phyloP scores from a whole-genome alignment of 2,113 vertebrate genomes.

The Octodon degus region DNA sequence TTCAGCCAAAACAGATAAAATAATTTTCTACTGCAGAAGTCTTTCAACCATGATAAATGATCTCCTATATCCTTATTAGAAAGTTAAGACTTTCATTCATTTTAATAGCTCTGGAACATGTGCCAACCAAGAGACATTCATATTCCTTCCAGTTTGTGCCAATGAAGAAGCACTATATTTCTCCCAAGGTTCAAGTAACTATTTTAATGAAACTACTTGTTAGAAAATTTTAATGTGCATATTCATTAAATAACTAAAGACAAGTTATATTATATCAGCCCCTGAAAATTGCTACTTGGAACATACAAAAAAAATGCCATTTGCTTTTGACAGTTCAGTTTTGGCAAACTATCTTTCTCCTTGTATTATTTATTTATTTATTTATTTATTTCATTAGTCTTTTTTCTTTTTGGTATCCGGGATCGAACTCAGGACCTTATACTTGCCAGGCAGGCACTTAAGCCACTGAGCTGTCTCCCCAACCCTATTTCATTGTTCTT shows the following conservation, averaged over 20 bases:
- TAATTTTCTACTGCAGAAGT: background rate
- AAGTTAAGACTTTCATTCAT: slow-evolving; percentile 1
- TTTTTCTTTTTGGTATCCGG: too few species aligned
- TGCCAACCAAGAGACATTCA: slow-evolving; percentile 10
- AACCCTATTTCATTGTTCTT: background rate
- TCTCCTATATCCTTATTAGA: background rate
- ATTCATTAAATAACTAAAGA: slow-evolving; percentile 26
- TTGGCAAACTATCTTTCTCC: slow-evolving; percentile 1
- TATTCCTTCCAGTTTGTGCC: slow-evolving; percentile 6
- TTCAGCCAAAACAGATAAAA: slow-evolving; percentile 33
- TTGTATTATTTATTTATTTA: background rate
- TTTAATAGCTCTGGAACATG: slow-evolving; percentile 39
- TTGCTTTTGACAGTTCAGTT: slow-evolving; percentile 39
- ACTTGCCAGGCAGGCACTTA: too few species aligned
- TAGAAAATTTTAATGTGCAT: background rate
- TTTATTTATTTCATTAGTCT: background rate
- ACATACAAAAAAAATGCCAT: background rate
- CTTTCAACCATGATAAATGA: slow-evolving; percentile 48
- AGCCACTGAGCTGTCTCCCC: too few species aligned
- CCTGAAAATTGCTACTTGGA: background rate
- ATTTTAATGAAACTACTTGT: slow-evolving; percentile 40
- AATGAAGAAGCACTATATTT: slow-evolving; percentile 7
- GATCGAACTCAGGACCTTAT: too few species aligned
- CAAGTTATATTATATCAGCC: slow-evolving; percentile 3
- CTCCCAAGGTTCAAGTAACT: slow-evolving; percentile 48